Conservation (phyloP, 2,113 vertebrate genomes). For the Xenopus laevis region DNA sequence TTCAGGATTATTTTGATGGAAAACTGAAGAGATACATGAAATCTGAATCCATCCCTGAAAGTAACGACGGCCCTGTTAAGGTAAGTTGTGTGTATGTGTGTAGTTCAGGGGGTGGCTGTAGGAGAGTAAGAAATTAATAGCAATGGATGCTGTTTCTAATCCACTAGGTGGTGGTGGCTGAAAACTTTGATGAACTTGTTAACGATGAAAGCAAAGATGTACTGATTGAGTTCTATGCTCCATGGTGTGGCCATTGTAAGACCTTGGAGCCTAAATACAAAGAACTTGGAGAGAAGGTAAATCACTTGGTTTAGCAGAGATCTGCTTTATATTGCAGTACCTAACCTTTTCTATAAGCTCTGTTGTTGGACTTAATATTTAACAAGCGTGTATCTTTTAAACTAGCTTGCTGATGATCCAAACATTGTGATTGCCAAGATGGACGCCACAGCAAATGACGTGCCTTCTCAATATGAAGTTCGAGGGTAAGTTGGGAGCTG, state of each 20-base stretch:
- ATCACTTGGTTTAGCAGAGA: not conserved
- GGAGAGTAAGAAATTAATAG: too few species aligned
- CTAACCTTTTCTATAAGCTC: too few species aligned
- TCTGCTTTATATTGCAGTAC: too few species aligned
- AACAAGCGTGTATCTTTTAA: too few species aligned
- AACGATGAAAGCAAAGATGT: conserved; percentile 93
- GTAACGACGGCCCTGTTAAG: conserved; percentile 93
- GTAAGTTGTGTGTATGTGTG: conserved; percentile 54
- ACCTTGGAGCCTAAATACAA: conserved; percentile 95
- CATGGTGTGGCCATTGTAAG: conserved; percentile 98
- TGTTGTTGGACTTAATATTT: too few species aligned
- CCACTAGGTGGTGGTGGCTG: conserved; percentile 85
- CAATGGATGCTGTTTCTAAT: too few species aligned
- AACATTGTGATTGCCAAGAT: conserved; percentile 94
- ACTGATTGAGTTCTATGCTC: conserved; percentile 94
- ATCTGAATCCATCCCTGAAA: conserved; percentile 87
- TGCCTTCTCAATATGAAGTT: conserved; percentile 92
- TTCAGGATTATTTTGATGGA: conserved; percentile 88
- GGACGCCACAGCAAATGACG: conserved; percentile 97
- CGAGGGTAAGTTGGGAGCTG: conserved; percentile 73
- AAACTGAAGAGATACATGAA: conserved; percentile 91
- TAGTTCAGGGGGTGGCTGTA: too few species aligned
- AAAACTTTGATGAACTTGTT: conserved; percentile 93
- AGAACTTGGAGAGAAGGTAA: conserved; percentile 92
- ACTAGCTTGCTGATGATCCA: conserved; percentile 80